These are phyloP conservation scores for Pampus argenteus DNA, from an alignment of 2,797 vertebrate genomes.

Conservation along the genomic window DNA sequence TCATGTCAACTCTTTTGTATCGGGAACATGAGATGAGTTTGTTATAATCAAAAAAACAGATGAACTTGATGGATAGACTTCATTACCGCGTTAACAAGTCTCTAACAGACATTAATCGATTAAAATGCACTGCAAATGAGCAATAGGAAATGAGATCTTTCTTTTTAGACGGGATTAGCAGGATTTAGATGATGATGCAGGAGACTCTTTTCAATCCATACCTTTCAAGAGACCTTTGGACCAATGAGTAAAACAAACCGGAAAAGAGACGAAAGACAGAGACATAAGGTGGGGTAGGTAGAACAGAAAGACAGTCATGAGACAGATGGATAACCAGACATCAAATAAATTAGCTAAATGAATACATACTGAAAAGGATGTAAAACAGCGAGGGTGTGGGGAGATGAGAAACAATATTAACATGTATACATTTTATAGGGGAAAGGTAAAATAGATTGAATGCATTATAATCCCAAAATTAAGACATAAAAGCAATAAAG, in stretches of 20 bases:
- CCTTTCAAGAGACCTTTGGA: slow-evolving; percentile 87
- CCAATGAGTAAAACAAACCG: slow-evolving; percentile 75
- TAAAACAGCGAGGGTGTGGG: not conserved
- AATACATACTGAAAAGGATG: slow-evolving; percentile 26
- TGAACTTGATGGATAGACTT: not conserved
- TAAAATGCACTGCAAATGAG: slow-evolving; percentile 58
- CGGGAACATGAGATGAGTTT: not conserved
- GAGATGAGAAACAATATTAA: slow-evolving; percentile 13
- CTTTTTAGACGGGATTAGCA: slow-evolving; percentile 21
- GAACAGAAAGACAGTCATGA: slow-evolving; percentile 67
- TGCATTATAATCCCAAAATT: not conserved
- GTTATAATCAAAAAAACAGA: not conserved
- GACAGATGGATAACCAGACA: slow-evolving; percentile 57
- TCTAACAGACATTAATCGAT: slow-evolving; percentile 53
- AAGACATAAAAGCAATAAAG: not conserved
- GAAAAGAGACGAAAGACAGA: slow-evolving; percentile 72
- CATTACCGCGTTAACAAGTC: not conserved
- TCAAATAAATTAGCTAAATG: slow-evolving; percentile 7
- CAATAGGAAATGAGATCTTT: slow-evolving; percentile 4
- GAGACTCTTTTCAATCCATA: slow-evolving; percentile 75
- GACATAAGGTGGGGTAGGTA: slow-evolving; percentile 78
- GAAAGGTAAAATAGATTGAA: not conserved
- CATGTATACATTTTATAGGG: not conserved
- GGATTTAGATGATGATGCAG: slow-evolving; percentile 19
- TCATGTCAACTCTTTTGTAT: not conserved